A percentile compares a stretch with the other conserved stretches of the same genome.
Evolutionary conservation across 2,797 vertebrate genomes (phyloP).

Genomic region (Spea hammondii): DNA sequence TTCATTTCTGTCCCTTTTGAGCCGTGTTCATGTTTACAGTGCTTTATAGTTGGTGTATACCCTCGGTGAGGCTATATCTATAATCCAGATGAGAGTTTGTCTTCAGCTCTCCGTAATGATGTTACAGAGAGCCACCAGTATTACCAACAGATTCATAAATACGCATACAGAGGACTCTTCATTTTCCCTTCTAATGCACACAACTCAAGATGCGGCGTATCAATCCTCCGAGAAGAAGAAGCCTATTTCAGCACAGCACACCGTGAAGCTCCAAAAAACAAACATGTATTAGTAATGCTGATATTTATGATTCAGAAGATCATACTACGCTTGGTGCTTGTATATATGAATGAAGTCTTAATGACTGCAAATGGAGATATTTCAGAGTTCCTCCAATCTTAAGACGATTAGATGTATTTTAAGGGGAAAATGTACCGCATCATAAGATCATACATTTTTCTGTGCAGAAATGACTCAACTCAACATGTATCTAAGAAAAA

Average conservation of each 20-base stretch:
- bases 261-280: too few species aligned
- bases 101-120: slow-evolving; percentile 45
- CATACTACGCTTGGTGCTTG: too few species aligned
- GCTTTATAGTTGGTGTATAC: slow-evolving; percentile 49
- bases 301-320: too few species aligned
- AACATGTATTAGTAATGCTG: too few species aligned
- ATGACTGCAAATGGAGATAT: too few species aligned
- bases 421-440: too few species aligned
- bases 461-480: too few species aligned
- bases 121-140: slow-evolving; percentile 39
- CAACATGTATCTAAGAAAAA: too few species aligned
- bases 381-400: too few species aligned
- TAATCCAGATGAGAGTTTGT: slow-evolving; percentile 53
- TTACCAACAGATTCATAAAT: slow-evolving; percentile 34
- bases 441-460: too few species aligned
- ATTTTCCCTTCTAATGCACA: slow-evolving; percentile 19
- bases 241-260: not conserved
- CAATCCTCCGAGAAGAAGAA: not conserved
- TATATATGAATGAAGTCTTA: too few species aligned
- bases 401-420: too few species aligned
- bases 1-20: slow-evolving; percentile 21
- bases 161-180: slow-evolving; percentile 17
- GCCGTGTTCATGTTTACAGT: slow-evolving; percentile 37
- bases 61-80: slow-evolving; percentile 52
- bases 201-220: slow-evolving; percentile 1